Evolutionary conservation across 2,797 vertebrate genomes (phyloP).

Genomic region (Pyrocephalus nanus): DNA sequence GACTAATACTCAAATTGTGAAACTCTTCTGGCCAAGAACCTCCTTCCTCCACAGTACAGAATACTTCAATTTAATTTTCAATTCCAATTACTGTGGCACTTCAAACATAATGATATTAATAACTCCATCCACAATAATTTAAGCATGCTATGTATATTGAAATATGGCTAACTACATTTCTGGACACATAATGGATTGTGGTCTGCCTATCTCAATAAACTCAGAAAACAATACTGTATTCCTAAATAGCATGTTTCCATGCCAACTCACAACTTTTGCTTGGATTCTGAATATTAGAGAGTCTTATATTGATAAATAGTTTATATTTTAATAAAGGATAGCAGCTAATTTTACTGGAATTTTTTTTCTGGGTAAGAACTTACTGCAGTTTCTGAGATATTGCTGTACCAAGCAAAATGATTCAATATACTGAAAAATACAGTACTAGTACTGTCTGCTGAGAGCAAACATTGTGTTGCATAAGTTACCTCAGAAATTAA

Average conservation of each 20-base stretch:
- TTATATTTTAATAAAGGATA: conserved; percentile 25
- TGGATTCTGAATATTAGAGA: neutral
- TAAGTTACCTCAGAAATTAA: conserved; percentile 32
- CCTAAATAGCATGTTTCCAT: conserved; percentile 14
- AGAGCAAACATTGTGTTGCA: neutral
- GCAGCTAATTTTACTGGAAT: neutral
- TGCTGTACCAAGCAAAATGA: conserved; percentile 29
- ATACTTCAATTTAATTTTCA: conserved; percentile 18
- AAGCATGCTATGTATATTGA: neutral
- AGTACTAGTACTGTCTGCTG: neutral
- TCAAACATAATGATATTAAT: neutral
- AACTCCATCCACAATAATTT: neutral
- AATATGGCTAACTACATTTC: neutral
- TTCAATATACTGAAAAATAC: neutral
- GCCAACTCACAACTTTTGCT: conserved; percentile 22
- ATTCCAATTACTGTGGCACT: neutral
- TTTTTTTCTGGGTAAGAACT: neutral
- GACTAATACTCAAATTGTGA: conserved; percentile 27
- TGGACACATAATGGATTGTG: neutral
- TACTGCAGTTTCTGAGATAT: neutral
- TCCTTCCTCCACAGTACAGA: neutral
- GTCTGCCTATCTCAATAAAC: conserved; percentile 30
- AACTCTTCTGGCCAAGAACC: neutral
- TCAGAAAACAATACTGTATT: conserved; percentile 19
- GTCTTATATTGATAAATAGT: conserved; percentile 4